Evolutionary conservation across 1,140 invertebrate genomes (phyloP).

Genomic region (Magallana angulata): DNA sequence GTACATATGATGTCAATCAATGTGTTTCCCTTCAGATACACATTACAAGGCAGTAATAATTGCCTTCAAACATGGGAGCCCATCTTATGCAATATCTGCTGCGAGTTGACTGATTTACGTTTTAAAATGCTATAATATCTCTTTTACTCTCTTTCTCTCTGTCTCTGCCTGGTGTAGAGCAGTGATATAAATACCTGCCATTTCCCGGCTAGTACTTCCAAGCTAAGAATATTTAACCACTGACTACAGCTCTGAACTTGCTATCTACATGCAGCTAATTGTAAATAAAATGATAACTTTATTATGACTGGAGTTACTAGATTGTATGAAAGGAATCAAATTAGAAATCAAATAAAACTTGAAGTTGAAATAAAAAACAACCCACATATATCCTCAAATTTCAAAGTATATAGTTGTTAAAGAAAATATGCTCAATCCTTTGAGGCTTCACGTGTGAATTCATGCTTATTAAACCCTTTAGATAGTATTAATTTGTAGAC

Average conservation of each 20-base stretch:
- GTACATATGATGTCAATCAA: background rate
- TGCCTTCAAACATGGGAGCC: background rate
- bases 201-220: too few relatives aligned
- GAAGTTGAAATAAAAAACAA: background rate
- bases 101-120: slow-evolving; percentile 13
- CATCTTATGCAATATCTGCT: background rate
- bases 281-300: too few relatives aligned
- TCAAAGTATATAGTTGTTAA: too few relatives aligned
- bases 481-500: slow-evolving; percentile 6
- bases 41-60: background rate
- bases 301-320: too few relatives aligned
- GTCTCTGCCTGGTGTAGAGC: background rate
- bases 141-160: background rate
- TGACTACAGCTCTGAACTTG: too few relatives aligned
- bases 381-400: background rate
- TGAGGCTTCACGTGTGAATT: background rate
- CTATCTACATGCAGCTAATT: too few relatives aligned
- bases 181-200: too few relatives aligned
- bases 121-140: background rate
- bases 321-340: too few relatives aligned
- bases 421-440: too few relatives aligned
- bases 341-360: background rate
- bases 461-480: background rate
- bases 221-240: too few relatives aligned
- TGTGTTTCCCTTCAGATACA: background rate